Conservation (phyloP, 1,140 invertebrate species). For the Drosophila subobscura region DNA sequence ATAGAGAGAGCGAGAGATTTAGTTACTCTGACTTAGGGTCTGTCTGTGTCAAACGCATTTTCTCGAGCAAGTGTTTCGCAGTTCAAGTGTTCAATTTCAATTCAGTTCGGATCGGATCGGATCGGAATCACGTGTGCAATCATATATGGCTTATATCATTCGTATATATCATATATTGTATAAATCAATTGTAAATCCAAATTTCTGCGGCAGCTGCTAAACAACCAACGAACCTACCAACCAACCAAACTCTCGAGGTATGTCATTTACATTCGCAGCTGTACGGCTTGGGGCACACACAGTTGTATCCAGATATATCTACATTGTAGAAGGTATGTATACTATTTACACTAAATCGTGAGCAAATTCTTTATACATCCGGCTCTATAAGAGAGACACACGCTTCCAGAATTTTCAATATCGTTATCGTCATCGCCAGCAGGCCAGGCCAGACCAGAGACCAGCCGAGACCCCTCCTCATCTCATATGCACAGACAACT, state of each 20-base stretch:
- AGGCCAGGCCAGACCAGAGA: not conserved
- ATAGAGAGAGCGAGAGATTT: too few species aligned
- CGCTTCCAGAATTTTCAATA: constrained; percentile 76
- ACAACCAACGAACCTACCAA: constrained; percentile 9
- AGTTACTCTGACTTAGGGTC: too few species aligned
- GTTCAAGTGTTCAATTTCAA: constrained; percentile 36
- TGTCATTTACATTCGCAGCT: constrained; percentile 69
- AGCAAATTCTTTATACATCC: constrained; percentile 54
- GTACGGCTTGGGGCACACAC: constrained; percentile 15
- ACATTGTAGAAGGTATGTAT: constrained; percentile 32
- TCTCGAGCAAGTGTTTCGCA: constrained; percentile 46
- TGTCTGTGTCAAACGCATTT: too few species aligned
- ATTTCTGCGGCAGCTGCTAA: not conserved
- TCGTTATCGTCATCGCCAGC: constrained; percentile 47
- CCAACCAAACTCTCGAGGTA: constrained; percentile 47
- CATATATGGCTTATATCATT: constrained; percentile 12
- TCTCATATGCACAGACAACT: constrained; percentile 66
- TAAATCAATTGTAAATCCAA: constrained; percentile 25
- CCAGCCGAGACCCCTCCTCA: constrained; percentile 34
- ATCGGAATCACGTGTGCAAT: constrained; percentile 32
- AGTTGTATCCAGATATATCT: not conserved
- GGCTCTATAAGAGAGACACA: constrained; percentile 53
- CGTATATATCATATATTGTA: not conserved
- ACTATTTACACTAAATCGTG: constrained; percentile 24
- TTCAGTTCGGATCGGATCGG: too few species aligned